Conservation (phyloP, 92 coral and sea anemone species). For the Palythoa heliodiscus region DNA sequence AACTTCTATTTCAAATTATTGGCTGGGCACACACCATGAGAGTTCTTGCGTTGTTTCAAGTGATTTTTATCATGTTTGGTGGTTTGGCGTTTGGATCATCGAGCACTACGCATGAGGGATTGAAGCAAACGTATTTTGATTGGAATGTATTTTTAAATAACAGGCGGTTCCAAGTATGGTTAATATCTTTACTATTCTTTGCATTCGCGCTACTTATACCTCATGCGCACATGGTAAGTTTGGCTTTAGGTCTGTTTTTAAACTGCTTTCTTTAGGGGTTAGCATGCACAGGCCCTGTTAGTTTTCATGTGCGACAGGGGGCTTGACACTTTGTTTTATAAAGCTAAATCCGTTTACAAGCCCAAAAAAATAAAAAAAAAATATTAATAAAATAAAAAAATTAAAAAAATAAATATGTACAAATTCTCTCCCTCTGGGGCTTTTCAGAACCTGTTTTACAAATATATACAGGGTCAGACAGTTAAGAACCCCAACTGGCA, state of each 20-base stretch:
- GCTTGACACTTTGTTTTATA: too few relatives aligned
- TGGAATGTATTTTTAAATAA: slow-evolving; percentile 39
- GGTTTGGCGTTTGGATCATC: slow-evolving; percentile 27
- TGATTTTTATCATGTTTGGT: background rate
- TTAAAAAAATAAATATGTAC: too few relatives aligned
- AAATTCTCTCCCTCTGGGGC: too few relatives aligned
- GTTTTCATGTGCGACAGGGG: too few relatives aligned
- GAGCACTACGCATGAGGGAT: background rate
- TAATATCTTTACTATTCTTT: slow-evolving; percentile 61
- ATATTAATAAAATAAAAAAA: too few relatives aligned
- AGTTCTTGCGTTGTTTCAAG: slow-evolving; percentile 23
- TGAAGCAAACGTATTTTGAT: slow-evolving; percentile 16
- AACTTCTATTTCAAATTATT: slow-evolving; percentile 41
- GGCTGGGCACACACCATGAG: slow-evolving; percentile 61
- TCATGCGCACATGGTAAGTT: slow-evolving; percentile 74
- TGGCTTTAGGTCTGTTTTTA: background rate
- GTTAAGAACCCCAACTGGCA: too few relatives aligned
- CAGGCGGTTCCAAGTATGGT: slow-evolving; percentile 68
- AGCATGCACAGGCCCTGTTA: too few relatives aligned
- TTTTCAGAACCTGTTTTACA: too few relatives aligned
- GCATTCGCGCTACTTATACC: slow-evolving; percentile 70
- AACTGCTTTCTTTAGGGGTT: too few relatives aligned
- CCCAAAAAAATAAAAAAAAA: too few relatives aligned
- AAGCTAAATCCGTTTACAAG: too few relatives aligned
- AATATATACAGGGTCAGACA: too few relatives aligned